Evolutionary conservation across 2,888 invertebrate species (phyloP), one percentile per base, ranked within the genome.

Genomic region (Cosmopolites sordidus): DNA sequence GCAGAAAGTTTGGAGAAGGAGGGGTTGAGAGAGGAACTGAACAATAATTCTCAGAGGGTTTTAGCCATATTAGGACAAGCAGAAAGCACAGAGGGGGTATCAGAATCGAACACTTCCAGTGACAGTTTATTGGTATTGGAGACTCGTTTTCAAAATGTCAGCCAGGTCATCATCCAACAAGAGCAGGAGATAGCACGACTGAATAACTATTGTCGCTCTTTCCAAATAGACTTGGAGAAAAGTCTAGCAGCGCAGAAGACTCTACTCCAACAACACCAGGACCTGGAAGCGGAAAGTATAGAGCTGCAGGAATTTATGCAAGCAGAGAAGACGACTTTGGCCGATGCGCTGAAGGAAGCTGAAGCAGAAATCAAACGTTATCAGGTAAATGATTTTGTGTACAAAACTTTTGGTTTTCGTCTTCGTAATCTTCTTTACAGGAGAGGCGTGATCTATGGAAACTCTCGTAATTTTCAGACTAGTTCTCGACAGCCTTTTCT

Each of bases 241-340:
- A 85, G 84, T 52, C 74, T 87, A 47, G 81, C 82, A 50, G 76
- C 82, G 0, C 86, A 87, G 60, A 83, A 85, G 48, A 73, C 79
- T 11, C 73, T 90, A 41, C 75, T 87, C 50, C 84, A 86, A 59
- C 86, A 91, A 60, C 84, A 90, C 60, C 80, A 84, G 54, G 89
- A 89, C 64, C 79, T 86, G 16, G 91, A 92, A 71, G 81, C 80
- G 15, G 92, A 92, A 70, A 84, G 89, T 18, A 78, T 80, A 1
- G 92, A 93, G 73, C 78, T 92, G 75, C 89, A 91, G 69, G 92
- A 92, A 68, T 93, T 93, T 71, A 78, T 92, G 58, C 89, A 90
- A 64, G 87, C 88, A 8, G 92, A 93, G 74, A 92, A 92, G 65
- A 80, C 83, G 3, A 85, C 89, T 6, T 78, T 92, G 62, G 80